Evolutionary conservation across 2,888 invertebrate genomes (phyloP).

Genomic region (Pseudolycoriella hygida): DNA sequence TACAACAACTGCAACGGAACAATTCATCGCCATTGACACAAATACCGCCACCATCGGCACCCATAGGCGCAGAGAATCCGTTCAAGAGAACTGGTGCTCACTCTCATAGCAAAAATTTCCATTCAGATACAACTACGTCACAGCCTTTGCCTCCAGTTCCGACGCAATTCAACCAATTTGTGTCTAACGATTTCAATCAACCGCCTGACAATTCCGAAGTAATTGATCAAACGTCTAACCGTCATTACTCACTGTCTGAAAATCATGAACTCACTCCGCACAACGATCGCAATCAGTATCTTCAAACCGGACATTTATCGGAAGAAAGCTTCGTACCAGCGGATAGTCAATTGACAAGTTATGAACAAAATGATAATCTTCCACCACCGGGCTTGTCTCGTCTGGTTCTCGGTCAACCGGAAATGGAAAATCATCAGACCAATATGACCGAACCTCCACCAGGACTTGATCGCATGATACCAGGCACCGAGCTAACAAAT

Average conservation of each 20-base stretch:
- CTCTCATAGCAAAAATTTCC: slow-evolving; percentile 9
- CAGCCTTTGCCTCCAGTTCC: slow-evolving; percentile 23
- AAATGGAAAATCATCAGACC: slow-evolving; percentile 17
- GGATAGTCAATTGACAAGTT: slow-evolving; percentile 10
- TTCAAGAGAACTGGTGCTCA: slow-evolving; percentile 20
- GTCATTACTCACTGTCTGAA: slow-evolving; percentile 10
- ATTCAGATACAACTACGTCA: slow-evolving; percentile 20
- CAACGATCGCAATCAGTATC: slow-evolving; percentile 55
- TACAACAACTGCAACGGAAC: slow-evolving; percentile 3
- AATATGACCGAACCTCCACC: slow-evolving; percentile 29
- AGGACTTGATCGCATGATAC: slow-evolving; percentile 34
- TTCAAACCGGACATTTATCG: slow-evolving; percentile 58
- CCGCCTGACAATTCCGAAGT: slow-evolving; percentile 49
- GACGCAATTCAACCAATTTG: slow-evolving; percentile 23
- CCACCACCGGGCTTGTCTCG: slow-evolving; percentile 47
- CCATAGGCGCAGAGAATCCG: slow-evolving; percentile 23
- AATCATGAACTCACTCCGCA: slow-evolving; percentile 41
- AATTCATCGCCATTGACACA: slow-evolving; percentile 6
- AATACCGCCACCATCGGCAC: slow-evolving; percentile 8
- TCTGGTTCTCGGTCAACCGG: slow-evolving; percentile 48
- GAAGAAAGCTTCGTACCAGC: slow-evolving; percentile 21
- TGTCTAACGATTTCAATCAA: slow-evolving; percentile 28
- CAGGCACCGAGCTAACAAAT: slow-evolving; percentile 28
- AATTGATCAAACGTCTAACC: slow-evolving; percentile 26
- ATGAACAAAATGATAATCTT: slow-evolving; percentile 31